These are phyloP conservation scores for Micromussa lordhowensis DNA, from an alignment of 92 coral and sea anemone species.

Conservation along the genomic window DNA sequence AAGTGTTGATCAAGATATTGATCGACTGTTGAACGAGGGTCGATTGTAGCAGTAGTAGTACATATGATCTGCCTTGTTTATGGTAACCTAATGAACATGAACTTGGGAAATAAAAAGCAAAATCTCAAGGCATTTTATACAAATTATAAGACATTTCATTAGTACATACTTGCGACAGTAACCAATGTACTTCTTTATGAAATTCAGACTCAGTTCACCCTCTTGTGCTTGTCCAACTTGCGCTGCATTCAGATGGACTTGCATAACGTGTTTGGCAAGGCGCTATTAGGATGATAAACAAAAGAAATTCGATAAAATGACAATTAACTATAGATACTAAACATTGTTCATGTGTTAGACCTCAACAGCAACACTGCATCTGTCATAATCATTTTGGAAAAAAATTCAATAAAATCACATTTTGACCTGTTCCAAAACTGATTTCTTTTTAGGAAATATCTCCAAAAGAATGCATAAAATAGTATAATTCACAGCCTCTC, in stretches of 20 bases:
- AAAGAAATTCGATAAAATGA: background rate
- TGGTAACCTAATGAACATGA: background rate
- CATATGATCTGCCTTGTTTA: background rate
- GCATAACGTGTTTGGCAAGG: constrained; percentile 99
- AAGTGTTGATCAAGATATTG: too few species aligned
- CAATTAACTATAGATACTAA: background rate
- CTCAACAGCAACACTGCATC: too few species aligned
- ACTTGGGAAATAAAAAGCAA: background rate
- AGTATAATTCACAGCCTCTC: too few species aligned
- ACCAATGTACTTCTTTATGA: constrained; percentile 92
- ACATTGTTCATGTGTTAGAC: too few species aligned
- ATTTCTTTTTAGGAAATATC: too few species aligned
- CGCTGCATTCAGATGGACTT: constrained; percentile 98
- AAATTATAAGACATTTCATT: background rate
- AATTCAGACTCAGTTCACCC: constrained; percentile 90
- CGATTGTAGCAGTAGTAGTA: too few species aligned
- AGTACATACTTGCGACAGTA: constrained; percentile 88
- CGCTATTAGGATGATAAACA: constrained; percentile 49
- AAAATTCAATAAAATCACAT: too few species aligned
- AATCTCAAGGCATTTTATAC: background rate
- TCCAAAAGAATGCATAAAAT: too few species aligned
- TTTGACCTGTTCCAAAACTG: too few species aligned
- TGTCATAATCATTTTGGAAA: too few species aligned
- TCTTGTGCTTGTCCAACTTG: constrained; percentile 92
- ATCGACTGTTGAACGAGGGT: too few species aligned